Percentiles rank a stretch among this genome's conserved stretches.
Conservation (phyloP, 1,140 invertebrate species). For the Doryteuthis pealeii region DNA sequence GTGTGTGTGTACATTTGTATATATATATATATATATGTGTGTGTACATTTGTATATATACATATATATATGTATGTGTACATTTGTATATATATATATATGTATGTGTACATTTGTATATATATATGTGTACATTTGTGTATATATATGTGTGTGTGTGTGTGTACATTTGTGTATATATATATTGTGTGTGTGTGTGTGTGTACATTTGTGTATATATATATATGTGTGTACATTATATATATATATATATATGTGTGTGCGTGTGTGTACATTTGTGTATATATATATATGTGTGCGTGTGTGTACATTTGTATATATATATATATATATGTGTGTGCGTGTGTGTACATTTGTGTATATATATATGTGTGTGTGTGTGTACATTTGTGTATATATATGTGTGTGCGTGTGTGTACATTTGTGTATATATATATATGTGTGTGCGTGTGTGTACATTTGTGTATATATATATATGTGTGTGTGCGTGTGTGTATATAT, state of each 20-base stretch:
- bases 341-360: slow-evolving; percentile 13
- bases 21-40: background rate
- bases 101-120: background rate
- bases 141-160: background rate
- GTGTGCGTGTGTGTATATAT: background rate
- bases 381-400: slow-evolving; percentile 15
- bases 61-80: background rate
- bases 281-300: slow-evolving; percentile 13
- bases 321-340: slow-evolving; percentile 11
- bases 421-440: slow-evolving; percentile 14
- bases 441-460: slow-evolving; percentile 15
- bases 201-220: too few relatives aligned
- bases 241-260: slow-evolving; percentile 16
- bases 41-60: background rate
- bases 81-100: background rate
- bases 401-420: slow-evolving; percentile 9
- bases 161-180: background rate
- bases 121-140: background rate
- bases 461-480: slow-evolving; percentile 15
- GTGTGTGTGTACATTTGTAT: background rate
- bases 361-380: slow-evolving; percentile 13
- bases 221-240: too few relatives aligned
- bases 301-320: slow-evolving; percentile 12
- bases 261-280: slow-evolving; percentile 7
- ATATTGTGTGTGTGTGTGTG: too few relatives aligned